Base-by-base conservation (phyloP, 2,797 vertebrate genomes). In the Podargus strigoides region DNA sequence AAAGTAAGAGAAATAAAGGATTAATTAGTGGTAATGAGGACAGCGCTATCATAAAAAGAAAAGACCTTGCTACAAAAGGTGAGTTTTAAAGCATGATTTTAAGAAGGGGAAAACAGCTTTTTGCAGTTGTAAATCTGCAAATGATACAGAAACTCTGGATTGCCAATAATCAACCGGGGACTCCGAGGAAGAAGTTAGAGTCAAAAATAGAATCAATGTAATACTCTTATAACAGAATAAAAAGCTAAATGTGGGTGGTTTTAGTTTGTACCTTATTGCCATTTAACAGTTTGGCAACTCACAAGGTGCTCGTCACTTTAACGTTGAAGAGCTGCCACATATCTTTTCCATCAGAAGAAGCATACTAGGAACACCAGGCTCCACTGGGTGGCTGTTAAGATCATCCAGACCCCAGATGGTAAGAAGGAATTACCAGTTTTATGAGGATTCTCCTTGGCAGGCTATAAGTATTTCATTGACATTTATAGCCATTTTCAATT, bases 401-500 rank as follows among this genome's bases (percentile, higher is more conserved):
- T 81, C 19, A n/a, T 44, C 78, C 37, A 81, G 73, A 68, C 6
- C 14, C 28, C 21, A 86, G 34, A 36, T 4, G 30, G 17, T 12
- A 52, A 66, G 66, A 75, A 78, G 14, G 26, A 93, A 82, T 78
- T 60, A 68, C 15, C 9, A 68, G 18, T 72, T 94, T 84, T 86
- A 46, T 66, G 27, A 69, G 11, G 42, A 66, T 62, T 69, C 22
- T 89, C 36, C 85, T 81, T 50, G 76, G 30, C 39, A 69, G 7
- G 19, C 8, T 84, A 0, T 63, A 75, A 88, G 36, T 47, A 49
- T 67, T 83, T 86, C 3, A 64, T 15, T 84, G 67, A 66, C 28
- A 89, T 88, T 94, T 96, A 72, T 19, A 81, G 49, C 10, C 3
- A 46, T 41, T 72, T 87, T 46, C 47, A 72, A 72, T 39, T 72